phyloP scores from a whole-genome alignment of 2,888 invertebrate species.

The Actias luna region DNA sequence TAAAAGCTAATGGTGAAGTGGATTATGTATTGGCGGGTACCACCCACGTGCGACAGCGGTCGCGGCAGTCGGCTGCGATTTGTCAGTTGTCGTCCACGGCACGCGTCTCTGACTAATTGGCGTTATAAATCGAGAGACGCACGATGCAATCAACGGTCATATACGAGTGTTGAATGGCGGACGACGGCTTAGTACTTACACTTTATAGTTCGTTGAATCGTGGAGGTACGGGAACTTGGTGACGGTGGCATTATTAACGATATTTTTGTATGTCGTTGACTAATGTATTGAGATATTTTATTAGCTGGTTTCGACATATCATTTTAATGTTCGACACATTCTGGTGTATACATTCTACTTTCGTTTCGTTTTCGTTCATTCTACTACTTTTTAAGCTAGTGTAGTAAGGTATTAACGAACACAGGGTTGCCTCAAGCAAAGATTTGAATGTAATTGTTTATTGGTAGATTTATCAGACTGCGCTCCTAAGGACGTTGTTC shows the following conservation, averaged over 20 bases:
- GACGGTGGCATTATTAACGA: conserved; percentile 6
- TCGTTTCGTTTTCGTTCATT: too few relatives aligned
- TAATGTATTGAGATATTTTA: conserved; percentile 26
- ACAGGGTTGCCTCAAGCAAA: too few relatives aligned
- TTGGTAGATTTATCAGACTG: too few relatives aligned
- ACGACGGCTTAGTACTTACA: conserved; percentile 27
- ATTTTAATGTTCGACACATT: neutral
- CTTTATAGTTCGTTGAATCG: conserved; percentile 22
- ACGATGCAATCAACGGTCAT: conserved; percentile 57
- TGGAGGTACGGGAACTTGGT: neutral
- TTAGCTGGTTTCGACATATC: neutral
- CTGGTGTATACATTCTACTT: too few relatives aligned
- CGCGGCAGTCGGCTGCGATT: conserved; percentile 64
- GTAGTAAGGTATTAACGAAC: too few relatives aligned
- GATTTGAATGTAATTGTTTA: too few relatives aligned
- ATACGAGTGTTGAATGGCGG: conserved; percentile 47
- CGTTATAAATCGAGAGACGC: conserved; percentile 72
- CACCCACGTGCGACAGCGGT: conserved; percentile 65
- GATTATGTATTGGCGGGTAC: conserved; percentile 33
- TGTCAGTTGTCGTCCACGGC: conserved; percentile 68
- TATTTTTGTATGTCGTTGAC: conserved; percentile 27
- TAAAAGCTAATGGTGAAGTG: conserved; percentile 23
- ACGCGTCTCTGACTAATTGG: conserved; percentile 73
- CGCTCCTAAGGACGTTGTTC: too few relatives aligned
- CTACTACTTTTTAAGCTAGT: too few relatives aligned